Conservation (phyloP, 2,797 vertebrate genomes). For the Limnodromus scolopaceus region DNA sequence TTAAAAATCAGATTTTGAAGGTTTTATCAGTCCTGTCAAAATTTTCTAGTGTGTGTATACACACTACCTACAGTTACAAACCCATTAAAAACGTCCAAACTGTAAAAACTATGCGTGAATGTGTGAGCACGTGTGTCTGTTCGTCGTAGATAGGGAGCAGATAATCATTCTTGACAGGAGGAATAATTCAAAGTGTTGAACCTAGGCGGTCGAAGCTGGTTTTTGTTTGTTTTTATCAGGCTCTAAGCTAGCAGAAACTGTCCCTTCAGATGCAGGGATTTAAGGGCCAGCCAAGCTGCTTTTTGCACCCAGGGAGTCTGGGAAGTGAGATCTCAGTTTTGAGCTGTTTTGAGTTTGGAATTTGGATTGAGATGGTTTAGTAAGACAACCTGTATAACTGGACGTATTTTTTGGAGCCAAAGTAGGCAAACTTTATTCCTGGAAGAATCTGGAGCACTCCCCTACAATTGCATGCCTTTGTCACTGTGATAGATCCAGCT, state of each 20-base stretch:
- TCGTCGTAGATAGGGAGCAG: background rate
- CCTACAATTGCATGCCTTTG: background rate
- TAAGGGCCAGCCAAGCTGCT: slow-evolving; percentile 27
- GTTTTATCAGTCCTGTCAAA: slow-evolving; percentile 54
- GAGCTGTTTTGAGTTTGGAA: background rate
- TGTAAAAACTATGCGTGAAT: background rate
- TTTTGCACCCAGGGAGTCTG: background rate
- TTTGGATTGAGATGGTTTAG: background rate
- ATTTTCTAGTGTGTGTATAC: slow-evolving; percentile 18
- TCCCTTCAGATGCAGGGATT: background rate
- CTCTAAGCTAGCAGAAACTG: background rate
- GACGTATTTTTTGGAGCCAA: background rate
- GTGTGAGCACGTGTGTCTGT: background rate
- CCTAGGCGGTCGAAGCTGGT: background rate
- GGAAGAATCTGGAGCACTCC: background rate
- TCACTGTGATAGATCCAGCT: background rate
- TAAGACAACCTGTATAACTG: background rate
- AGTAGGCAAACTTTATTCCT: background rate
- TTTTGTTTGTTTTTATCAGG: slow-evolving; percentile 15
- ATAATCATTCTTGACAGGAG: background rate
- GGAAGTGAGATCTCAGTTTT: background rate
- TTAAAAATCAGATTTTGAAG: slow-evolving; percentile 37
- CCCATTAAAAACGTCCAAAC: slow-evolving; percentile 30
- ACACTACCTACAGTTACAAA: slow-evolving; percentile 36
- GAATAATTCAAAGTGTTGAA: background rate